Base-by-base conservation (phyloP, 2,113 vertebrate species). In the Engraulis encrasicolus region DNA sequence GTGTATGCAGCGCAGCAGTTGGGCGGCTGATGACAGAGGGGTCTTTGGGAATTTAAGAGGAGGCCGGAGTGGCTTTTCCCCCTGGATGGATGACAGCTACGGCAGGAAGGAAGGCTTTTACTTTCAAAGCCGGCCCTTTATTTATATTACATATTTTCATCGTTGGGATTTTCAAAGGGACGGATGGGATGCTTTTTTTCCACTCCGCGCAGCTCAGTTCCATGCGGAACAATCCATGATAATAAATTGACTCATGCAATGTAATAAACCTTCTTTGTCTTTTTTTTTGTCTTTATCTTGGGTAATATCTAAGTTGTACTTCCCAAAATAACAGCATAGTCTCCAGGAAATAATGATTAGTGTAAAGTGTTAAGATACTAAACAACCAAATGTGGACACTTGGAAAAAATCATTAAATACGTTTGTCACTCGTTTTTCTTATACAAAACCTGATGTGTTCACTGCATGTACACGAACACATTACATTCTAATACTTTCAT, bases 81-180 rank as follows among this genome's bases (percentile, higher is more conserved):
- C 80, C 82, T 90, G 91, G 92, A 93, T 90, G 91, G 92, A 93
- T 91, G 91, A 93, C 91, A 82, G 87, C 82, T 91, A 87, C n/a
- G n/a, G n/a, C 94, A 94, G 95, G 94, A 95, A 96, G 94, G 93
- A 95, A 95, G 92, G 92, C 92, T 95, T 95, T 93, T 92, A 84
- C 92, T 95, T 96, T 95, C 93, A 95, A 95, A 95, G 93, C 88
- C 85, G 90, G 89, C 91, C 90, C 93, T 94, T 95, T 95, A 95
- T 95, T 96, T 96, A 95, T 94, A 95, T 94, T 95, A 93, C 92
- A 93, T 91, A 93, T 94, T 95, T 94, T 95, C 94, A 95, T 93
- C 93, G 79, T 91, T 87, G 85, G 88, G 87, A 84, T 91, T 90
- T 91, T 94, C 95, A 92, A 94, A 93, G 95, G 91, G 91, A 83